Evolutionary conservation across 2,888 invertebrate species (phyloP).

Genomic region (Melieria omissa): DNA sequence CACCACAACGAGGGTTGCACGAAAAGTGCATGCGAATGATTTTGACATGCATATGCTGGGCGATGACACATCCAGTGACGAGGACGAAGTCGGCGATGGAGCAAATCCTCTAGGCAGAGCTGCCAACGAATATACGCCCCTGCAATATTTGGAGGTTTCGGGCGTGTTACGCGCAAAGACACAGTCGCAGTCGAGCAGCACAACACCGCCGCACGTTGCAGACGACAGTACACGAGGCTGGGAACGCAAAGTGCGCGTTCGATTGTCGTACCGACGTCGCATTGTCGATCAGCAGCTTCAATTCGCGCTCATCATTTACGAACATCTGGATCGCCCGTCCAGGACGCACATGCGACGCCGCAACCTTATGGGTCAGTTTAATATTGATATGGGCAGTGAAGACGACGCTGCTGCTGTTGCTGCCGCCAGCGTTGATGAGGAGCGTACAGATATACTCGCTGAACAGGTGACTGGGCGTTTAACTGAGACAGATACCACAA

Average conservation of each 20-base stretch:
- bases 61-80: constrained; percentile 44
- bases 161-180: constrained; percentile 43
- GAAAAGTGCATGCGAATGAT: not conserved
- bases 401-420: constrained; percentile 18
- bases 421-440: not conserved
- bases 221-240: constrained; percentile 26
- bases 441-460: no score
- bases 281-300: constrained; percentile 52
- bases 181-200: constrained; percentile 26
- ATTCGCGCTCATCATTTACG: constrained; percentile 57
- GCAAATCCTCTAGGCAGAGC: not conserved
- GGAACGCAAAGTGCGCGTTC: constrained; percentile 52
- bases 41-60: constrained; percentile 41
- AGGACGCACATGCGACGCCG: constrained; percentile 43
- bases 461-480: no score
- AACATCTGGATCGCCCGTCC: constrained; percentile 44
- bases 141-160: constrained; percentile 48
- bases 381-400: constrained; percentile 40
- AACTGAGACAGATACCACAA: constrained; percentile 16
- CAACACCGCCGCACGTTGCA: constrained; percentile 23
- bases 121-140: constrained; percentile 41
- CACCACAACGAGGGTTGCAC: constrained; percentile 34
- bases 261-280: constrained; percentile 55
- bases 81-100: constrained; percentile 42
- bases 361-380: constrained; percentile 55